Evolutionary conservation across 2,888 invertebrate species (phyloP), one percentile per base, ranked within the genome.

Genomic region (Scaptomyza reducta): DNA sequence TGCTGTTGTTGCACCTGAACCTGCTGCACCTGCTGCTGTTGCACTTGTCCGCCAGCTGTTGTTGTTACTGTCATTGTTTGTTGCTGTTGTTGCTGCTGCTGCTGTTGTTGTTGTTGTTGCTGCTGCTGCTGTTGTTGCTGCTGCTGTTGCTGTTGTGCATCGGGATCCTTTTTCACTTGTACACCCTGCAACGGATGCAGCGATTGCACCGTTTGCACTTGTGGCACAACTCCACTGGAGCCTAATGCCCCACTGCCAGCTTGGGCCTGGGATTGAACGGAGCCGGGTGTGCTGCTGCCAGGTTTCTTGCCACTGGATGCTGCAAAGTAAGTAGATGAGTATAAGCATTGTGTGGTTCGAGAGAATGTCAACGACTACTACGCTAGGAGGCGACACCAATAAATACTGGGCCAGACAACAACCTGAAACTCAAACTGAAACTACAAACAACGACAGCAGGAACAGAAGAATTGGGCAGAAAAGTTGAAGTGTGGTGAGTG

Each of bases 111-210:
- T 6, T 88, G 87, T 0, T 88, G 89, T 1, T 78, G 79, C 5
- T 83, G 81, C 0, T 88, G 89, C 1, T 78, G 79, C 5, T 83
- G 81, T 6, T 75, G 79, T 5, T 71, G 78, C 3, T 74, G 81
- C 3, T 80, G 84, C 3, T 77, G 76, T 16, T 90, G 87, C 50
- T 87, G 86, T 54, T 90, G 90, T 70, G 91, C 90, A 87, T 92
- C 92, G 31, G 92, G 92, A 85, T 91, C 91, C 84, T 92, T 92
- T 70, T 92, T 92, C 13, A 92, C 92, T 76, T 91, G 91, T 33
- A 91, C 91, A 22, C 91, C 88, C 68, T 91, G 92, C 62, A 92
- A 58, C 5, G 91, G 91, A 58, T 91, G 92, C 60, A 91, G 62
- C 31, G 91, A 91, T 79, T 91, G 91, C 68, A 91, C 91, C 18